A percentile compares a stretch with the other conserved stretches of the same genome.
These are phyloP conservation scores for Parus major DNA, from an alignment of 2,113 vertebrate genomes.

Conservation along the genomic window DNA sequence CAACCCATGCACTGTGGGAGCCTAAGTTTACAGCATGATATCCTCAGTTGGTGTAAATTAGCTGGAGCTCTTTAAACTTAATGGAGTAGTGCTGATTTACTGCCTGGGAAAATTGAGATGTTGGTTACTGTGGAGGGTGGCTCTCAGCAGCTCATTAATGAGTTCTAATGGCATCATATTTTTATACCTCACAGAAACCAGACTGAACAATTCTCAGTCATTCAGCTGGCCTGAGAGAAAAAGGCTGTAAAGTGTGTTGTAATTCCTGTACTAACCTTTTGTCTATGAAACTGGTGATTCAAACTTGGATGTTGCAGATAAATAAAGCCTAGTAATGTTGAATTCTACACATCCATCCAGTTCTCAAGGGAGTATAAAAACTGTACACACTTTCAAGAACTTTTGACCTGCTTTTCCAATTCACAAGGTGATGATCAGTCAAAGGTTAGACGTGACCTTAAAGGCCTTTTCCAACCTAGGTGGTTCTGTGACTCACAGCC, in stretches of 20 bases:
- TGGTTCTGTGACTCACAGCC: background rate
- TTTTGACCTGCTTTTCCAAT: background rate
- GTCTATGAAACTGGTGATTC: background rate
- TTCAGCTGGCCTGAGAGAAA: background rate
- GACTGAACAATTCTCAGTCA: background rate
- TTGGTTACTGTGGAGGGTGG: background rate
- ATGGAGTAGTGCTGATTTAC: background rate
- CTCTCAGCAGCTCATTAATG: constrained; percentile 10
- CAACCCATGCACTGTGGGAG: background rate
- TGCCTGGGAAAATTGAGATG: background rate
- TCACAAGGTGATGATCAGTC: background rate
- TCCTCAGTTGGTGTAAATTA: background rate
- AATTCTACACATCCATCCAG: background rate
- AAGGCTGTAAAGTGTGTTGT: background rate
- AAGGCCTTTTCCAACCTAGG: background rate
- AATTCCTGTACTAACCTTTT: background rate
- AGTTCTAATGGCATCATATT: background rate
- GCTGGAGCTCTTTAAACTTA: background rate
- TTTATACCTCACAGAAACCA: background rate
- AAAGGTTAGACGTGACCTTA: background rate
- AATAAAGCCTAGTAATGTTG: background rate
- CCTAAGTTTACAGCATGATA: background rate
- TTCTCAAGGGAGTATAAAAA: background rate
- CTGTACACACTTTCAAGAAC: background rate
- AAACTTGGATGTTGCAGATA: background rate